Base-by-base conservation (phyloP, 92 coral and sea anemone species). In the Porites evermanni region DNA sequence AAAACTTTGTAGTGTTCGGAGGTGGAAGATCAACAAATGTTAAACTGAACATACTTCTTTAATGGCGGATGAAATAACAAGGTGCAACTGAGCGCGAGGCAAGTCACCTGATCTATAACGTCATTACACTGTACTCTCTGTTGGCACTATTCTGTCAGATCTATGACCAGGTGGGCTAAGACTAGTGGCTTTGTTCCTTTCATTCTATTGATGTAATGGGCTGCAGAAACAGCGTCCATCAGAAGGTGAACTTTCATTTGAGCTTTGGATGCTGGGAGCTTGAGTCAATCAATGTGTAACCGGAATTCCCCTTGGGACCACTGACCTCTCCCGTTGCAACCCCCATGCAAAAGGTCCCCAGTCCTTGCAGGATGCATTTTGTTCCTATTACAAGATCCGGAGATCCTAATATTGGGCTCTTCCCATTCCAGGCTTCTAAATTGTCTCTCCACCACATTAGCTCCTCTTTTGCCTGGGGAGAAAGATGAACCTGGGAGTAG, bases 401-500 rank as follows among this genome's bases (percentile, higher is more conserved):
- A 56, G 74, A 7, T 64, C 74, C 80, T 10, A 85, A 64, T 44
- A 72, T 67, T 21, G 84, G 71, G 74, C 84, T 81, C 81, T 84
- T 88, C 58, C 94, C 94, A 53, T 87, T 91, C 86, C 94, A 87
- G 19, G 94, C 94, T 8, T 87, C 91, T 18, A 91, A 81, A 63
- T 91, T 88, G 94, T 83, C 94, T 23, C 87, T 79, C 94, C 89
- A 88, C 91, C 91, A 84, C 44, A 75, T 63, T 44, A 91, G 85
- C 73, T 91, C 93, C 88, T 87, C 79, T 59, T 14, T 10, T 13
- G 60, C 53, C 91, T 87, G 68, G 21, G 78, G 86, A 65, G 91
- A 67, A 23, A 83, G 79, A 19, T 75, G 59, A 24, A 88, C 63
- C 70, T 12, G 54, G 18, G 90, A 78, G 86, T 89, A 89, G 59